These are phyloP conservation scores for Scolopax bukidnonensis DNA, from an alignment of 2,797 vertebrate genomes.

Conservation along the genomic window DNA sequence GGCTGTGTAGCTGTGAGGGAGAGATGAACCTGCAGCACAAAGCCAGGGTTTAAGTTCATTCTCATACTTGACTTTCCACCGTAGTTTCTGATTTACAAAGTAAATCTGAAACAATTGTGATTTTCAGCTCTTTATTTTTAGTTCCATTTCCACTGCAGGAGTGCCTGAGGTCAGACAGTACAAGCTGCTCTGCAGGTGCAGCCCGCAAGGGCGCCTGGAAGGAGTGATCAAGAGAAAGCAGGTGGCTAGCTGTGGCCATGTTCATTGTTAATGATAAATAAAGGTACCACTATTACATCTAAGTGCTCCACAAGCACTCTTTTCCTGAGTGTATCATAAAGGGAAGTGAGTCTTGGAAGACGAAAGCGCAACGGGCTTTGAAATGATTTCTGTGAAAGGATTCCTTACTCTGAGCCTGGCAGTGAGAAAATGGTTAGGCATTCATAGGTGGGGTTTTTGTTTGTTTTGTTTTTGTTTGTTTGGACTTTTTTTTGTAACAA, in stretches of 20 bases:
- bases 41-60: neutral
- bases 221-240: neutral
- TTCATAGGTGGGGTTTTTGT: neutral
- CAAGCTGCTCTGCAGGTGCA: neutral
- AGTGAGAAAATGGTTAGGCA: neutral
- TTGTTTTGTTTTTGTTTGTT: too few species aligned
- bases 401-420: neutral
- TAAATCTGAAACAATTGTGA: neutral
- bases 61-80: neutral
- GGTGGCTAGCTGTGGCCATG: neutral
- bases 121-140: constrained; percentile 1
- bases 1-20: neutral
- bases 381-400: neutral
- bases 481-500: neutral
- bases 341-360: neutral
- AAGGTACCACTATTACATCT: accelerated
- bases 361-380: neutral
- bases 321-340: neutral
- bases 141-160: neutral
- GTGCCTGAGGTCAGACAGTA: neutral
- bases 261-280: neutral
- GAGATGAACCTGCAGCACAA: neutral
- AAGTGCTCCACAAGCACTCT: neutral
- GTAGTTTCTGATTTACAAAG: neutral
- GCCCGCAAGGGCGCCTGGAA: neutral